Base-by-base conservation (phyloP, 2,888 invertebrate species). In the Cenopis cana region DNA sequence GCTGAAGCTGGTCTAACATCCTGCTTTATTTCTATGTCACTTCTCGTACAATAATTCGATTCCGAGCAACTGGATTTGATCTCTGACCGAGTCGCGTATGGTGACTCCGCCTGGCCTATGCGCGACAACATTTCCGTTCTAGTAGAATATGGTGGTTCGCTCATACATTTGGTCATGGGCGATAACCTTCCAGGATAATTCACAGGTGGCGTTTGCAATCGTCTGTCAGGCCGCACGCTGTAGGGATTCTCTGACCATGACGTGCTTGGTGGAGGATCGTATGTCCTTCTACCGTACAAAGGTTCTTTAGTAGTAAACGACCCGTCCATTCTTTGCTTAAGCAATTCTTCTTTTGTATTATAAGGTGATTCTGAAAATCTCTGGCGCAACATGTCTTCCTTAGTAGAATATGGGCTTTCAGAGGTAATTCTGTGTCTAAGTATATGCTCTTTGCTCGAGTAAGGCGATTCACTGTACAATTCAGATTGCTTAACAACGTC, bases 351-450 rank as follows among this genome's bases (percentile, higher is more conserved):
- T 77, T 93, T 93, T 14, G 93, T 93, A 74, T 87, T 91, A 74
- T 94, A 94, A 5, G 93, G 94, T 12, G 92, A 94, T 79, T 94
- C 94, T 4, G 92, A 92, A 77, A 92, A 93, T 77, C 94, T 86
- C 69, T 93, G 93, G 62, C 93, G 84, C 66, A 94, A 81, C 93
- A 94, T 92, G 75, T 94, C 93, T 80, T 94, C 94, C 81, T 94
- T 94, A 70, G 93, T 93, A 1, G 90, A 81, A 76, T 94, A 94
- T 5, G 93, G 89, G 74, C 88, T 92, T 76, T 93, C 93, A 18
- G 88, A 78, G 17, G 85, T 82, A 78, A 89, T 83, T 84, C 91
- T 89, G 46, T 89, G 85, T 76, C 88, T 84, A 52, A 88, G 73
- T 82, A 93, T 89, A 76, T 94, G 93, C 72, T 93, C 93, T 82